phyloP scores from a whole-genome alignment of 1,140 invertebrate species.

The Anastrepha obliqua region DNA sequence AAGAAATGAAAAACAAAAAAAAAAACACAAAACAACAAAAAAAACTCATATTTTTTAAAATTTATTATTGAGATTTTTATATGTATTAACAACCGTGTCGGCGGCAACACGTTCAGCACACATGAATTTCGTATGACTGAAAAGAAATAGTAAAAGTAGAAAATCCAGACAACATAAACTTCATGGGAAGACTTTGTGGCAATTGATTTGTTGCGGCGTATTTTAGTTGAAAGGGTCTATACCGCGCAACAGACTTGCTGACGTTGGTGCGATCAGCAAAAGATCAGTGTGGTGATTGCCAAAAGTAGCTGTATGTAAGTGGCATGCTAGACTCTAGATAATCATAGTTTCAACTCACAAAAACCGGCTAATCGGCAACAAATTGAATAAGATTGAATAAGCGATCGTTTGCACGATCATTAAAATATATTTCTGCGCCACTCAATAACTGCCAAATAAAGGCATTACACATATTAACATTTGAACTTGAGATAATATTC shows the following conservation, averaged over 20 bases:
- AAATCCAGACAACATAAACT: constrained; percentile 43
- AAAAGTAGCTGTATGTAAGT: background rate
- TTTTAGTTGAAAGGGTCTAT: constrained; percentile 30
- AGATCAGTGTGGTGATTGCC: background rate
- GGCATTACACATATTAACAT: background rate
- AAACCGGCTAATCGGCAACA: background rate
- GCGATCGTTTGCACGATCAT: background rate
- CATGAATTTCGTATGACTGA: background rate
- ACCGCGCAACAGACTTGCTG: background rate
- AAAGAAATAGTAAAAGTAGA: background rate
- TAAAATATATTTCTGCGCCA: background rate
- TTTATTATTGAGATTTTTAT: constrained; percentile 49
- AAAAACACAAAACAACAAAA: background rate
- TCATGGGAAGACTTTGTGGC: constrained; percentile 30
- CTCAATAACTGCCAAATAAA: background rate
- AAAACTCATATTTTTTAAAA: constrained; percentile 25
- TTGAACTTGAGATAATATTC: background rate
- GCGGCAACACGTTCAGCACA: constrained; percentile 35
- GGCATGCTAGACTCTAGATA: background rate
- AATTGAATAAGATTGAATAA: background rate
- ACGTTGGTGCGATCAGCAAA: background rate
- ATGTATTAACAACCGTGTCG: constrained; percentile 52
- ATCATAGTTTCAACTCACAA: background rate
- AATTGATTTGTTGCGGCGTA: constrained; percentile 32
- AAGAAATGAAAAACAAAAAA: background rate